phyloP scores from a whole-genome alignment of 2,888 invertebrate genomes.

The Perizoma affinitatum region DNA sequence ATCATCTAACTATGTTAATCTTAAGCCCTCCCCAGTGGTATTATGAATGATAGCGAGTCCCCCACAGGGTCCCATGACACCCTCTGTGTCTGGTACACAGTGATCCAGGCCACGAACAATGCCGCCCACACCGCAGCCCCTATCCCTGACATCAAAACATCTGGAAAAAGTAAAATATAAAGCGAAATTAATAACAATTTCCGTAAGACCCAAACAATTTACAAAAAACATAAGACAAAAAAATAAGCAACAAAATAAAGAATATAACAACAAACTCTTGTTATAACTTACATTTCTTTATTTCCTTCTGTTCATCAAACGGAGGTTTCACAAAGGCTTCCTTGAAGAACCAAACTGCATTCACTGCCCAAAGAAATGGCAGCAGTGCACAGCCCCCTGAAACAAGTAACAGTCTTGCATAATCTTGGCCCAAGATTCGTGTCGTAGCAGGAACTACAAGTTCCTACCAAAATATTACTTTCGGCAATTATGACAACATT shows the following conservation, averaged over 20 bases:
- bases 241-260: too few relatives aligned
- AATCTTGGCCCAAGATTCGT: background rate
- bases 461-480: too few relatives aligned
- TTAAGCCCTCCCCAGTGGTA: constrained; percentile 89
- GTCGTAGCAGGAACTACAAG: too few relatives aligned
- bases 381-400: constrained; percentile 93
- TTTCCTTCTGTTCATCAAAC: constrained; percentile 93
- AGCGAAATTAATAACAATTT: too few relatives aligned
- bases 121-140: constrained; percentile 91
- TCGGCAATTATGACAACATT: too few relatives aligned
- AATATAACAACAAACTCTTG: too few relatives aligned
- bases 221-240: too few relatives aligned
- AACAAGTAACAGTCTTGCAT: constrained; percentile 50
- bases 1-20: background rate
- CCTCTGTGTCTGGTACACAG: constrained; percentile 91
- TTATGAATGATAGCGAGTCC: constrained; percentile 93
- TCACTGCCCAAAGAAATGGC: constrained; percentile 97
- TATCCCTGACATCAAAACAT: constrained; percentile 92
- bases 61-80: constrained; percentile 93
- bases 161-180: too few relatives aligned
- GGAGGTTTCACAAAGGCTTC: constrained; percentile 93
- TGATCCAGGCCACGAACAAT: constrained; percentile 89
- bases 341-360: constrained; percentile 95
- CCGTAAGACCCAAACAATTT: too few relatives aligned
- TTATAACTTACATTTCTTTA: constrained; percentile 92